Base-by-base conservation (phyloP, 2,888 invertebrate genomes). In the Trissolcus brochymenae region DNA sequence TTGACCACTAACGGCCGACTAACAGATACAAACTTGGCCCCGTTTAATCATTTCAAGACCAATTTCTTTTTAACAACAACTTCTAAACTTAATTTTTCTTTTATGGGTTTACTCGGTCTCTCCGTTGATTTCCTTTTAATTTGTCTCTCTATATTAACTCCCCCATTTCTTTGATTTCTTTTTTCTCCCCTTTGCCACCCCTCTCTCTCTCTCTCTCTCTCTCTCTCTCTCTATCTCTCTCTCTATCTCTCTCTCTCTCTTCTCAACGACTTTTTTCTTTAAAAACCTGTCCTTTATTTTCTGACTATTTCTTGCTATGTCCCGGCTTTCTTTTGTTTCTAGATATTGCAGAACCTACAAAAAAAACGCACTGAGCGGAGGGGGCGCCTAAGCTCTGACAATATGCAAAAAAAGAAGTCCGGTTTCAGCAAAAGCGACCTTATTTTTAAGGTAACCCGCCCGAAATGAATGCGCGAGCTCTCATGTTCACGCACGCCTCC, bases 321-420 rank as follows among this genome's bases (percentile, higher is more conserved):
- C 89, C 89, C 89, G 88, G 87, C 89, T 94, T 94, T 94, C 94
- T 94, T 94, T 94, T 93, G 92, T 94, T 95, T 96, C 95, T 96
- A 96, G 96, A 96, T 96, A 95, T 96, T 96, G 95, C 96, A 96
- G 96, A 96, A 96, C 94, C 96, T 96, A 93, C 96, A 96, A 95
- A 96, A 96, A 96, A 97, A 96, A 94, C 95, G 96, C 94, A 96
- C 96, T 93, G 96, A 96, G 94, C 94, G 96, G 93, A 95, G 96
- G 94, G 96, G 96, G 93, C 95, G 96, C 92, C 95, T 96, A 94
- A 94, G 95, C 94, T 95, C 95, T 93, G 96, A 96, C 92, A 92
- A 94, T 92, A 91, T 92, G 90, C 90, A 92, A 93, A 94, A 95
- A 93, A 94, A 95, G 95, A 96, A 95, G 94, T 92, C 92, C 91